These are phyloP conservation scores for Anolis carolinensis DNA, from an alignment of 2,113 vertebrate genomes.

Conservation along the genomic window DNA sequence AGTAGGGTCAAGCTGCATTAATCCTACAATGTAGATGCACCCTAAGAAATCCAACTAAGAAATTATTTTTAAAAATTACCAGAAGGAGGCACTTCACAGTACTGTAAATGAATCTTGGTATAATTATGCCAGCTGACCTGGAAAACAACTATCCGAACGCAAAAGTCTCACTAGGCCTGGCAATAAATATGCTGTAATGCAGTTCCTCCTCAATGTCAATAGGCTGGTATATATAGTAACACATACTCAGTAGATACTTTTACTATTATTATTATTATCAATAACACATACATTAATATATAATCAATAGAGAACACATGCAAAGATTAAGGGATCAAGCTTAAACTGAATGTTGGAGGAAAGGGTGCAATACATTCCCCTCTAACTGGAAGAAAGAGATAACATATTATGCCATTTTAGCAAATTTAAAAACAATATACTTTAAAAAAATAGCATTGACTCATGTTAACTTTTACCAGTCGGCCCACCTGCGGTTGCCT, in stretches of 20 bases:
- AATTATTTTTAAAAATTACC: not conserved
- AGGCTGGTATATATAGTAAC: not conserved
- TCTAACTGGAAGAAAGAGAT: not conserved
- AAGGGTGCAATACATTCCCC: not conserved
- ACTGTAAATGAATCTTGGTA: not conserved
- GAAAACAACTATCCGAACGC: not conserved
- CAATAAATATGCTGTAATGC: not conserved
- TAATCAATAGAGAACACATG: not conserved
- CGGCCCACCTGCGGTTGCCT: not conserved
- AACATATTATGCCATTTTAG: not conserved
- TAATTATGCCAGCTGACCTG: not conserved
- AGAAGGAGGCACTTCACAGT: not conserved
- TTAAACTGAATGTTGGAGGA: not conserved
- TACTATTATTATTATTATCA: too few species aligned
- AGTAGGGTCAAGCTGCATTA: too few species aligned
- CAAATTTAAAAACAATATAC: not conserved
- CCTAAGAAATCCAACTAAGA: constrained; percentile 7
- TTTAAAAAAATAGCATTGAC: not conserved
- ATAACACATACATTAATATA: too few species aligned
- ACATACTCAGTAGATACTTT: not conserved
- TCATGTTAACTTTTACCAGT: not conserved
- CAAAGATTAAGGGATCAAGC: not conserved
- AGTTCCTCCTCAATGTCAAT: not conserved
- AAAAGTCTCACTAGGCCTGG: not conserved
- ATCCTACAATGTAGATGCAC: too few species aligned